These are phyloP conservation scores for Caenorhabditis sinica DNA, from an alignment of 2,888 invertebrate species.

Conservation along the genomic window DNA sequence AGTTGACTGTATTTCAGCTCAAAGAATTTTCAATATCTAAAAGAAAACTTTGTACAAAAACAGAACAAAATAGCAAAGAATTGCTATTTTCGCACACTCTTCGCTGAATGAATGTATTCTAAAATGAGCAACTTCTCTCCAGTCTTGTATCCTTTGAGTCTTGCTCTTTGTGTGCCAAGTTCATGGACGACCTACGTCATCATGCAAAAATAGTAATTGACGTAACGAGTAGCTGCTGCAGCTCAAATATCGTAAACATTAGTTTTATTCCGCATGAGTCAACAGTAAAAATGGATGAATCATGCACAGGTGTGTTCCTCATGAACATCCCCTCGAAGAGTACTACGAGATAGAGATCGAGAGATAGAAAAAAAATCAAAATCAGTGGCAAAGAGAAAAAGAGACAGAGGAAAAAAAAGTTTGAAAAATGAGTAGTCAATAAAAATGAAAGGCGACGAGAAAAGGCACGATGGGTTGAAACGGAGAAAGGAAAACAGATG, in stretches of 20 bases:
- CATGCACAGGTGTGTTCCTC: constrained; percentile 7
- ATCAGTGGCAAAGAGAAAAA: constrained; percentile 15
- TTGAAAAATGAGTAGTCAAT: constrained; percentile 50
- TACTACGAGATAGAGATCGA: constrained; percentile 3
- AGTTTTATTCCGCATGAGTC: constrained; percentile 26
- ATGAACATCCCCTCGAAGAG: background rate
- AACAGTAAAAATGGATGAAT: constrained; percentile 22
- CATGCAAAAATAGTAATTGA: constrained; percentile 55
- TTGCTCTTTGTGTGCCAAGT: constrained; percentile 43
- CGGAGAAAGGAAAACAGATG: constrained; percentile 52
- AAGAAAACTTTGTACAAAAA: background rate
- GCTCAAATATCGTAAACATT: constrained; percentile 48
- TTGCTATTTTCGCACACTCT: too few relatives aligned
- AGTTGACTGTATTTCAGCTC: too few relatives aligned
- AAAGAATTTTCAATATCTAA: background rate
- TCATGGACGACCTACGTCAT: constrained; percentile 41
- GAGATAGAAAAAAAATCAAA: constrained; percentile 28
- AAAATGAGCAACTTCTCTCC: constrained; percentile 17
- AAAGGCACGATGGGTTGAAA: constrained; percentile 34
- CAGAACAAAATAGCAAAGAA: too few relatives aligned
- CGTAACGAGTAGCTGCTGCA: constrained; percentile 22
- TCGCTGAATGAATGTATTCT: background rate
- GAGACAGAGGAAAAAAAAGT: constrained; percentile 17
- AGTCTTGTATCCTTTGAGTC: background rate
- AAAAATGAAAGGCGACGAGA: constrained; percentile 42